phyloP scores from a whole-genome alignment of 2,113 vertebrate species.

The Aptenodytes forsteri region DNA sequence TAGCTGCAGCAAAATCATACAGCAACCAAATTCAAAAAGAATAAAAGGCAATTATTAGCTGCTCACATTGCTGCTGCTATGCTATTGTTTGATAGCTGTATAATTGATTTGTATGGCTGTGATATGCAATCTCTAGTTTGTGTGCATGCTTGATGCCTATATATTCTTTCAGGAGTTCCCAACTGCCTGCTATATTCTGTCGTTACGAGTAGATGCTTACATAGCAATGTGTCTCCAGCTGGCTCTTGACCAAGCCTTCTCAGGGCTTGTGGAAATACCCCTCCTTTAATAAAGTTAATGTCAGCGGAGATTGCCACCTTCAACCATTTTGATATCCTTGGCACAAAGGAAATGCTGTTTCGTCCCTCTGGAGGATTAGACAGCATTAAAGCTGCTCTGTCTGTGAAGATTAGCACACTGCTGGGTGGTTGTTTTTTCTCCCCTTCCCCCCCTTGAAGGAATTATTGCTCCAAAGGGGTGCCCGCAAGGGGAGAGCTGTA shows the following conservation, averaged over 20 bases:
- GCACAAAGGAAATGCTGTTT: slow-evolving; percentile 14
- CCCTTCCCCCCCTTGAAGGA: neutral
- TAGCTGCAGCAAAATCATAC: neutral
- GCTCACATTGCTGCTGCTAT: neutral
- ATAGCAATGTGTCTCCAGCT: neutral
- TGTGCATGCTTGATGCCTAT: neutral
- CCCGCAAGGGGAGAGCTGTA: neutral
- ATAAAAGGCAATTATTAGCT: neutral
- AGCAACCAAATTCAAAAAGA: neutral
- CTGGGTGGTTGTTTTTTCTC: neutral
- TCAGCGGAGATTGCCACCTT: neutral
- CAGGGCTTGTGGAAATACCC: neutral
- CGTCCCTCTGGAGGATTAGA: slow-evolving; percentile 9
- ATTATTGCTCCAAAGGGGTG: neutral
- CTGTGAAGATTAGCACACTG: neutral
- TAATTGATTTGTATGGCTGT: neutral
- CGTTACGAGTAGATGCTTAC: neutral
- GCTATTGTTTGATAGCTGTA: neutral
- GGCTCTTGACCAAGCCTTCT: neutral
- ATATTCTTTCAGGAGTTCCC: neutral
- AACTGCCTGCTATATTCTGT: neutral
- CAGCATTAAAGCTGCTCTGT: neutral
- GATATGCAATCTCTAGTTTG: neutral
- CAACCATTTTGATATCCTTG: neutral
- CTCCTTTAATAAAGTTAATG: neutral